Percentiles rank a stretch among this genome's conserved stretches.
Conservation (phyloP, 2,113 vertebrate genomes). For the Poicephalus meyeri region DNA sequence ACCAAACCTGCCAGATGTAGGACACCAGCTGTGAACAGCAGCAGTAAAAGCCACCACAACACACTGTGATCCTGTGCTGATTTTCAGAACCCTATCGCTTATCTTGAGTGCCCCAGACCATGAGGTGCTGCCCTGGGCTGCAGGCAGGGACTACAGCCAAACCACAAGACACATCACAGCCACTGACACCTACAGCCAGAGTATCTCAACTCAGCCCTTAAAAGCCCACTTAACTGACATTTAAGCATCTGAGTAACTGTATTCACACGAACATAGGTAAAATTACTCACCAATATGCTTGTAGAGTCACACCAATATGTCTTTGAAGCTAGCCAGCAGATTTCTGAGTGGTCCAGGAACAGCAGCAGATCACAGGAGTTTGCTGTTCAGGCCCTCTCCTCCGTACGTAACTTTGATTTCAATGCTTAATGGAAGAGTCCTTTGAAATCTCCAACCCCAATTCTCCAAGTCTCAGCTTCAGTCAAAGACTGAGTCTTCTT, state of each 20-base stretch:
- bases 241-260: neutral
- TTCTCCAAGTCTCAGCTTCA: neutral
- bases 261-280: neutral
- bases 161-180: neutral
- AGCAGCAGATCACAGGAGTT: neutral
- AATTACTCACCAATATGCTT: neutral
- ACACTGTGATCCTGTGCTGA: fast-evolving
- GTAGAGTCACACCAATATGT: fast-evolving
- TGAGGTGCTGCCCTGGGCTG: neutral
- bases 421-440: neutral
- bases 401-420: neutral
- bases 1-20: neutral
- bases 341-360: neutral
- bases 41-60: neutral
- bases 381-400: neutral
- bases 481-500: neutral
- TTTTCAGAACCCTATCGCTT: neutral
- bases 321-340: neutral
- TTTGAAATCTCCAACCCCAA: neutral
- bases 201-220: neutral
- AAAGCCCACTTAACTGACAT: neutral
- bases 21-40: neutral
- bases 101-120: neutral
- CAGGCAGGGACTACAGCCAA: fast-evolving
- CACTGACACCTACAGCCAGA: neutral